phyloP scores from a whole-genome alignment of 1,140 invertebrate genomes.

The Drosophila miranda region DNA sequence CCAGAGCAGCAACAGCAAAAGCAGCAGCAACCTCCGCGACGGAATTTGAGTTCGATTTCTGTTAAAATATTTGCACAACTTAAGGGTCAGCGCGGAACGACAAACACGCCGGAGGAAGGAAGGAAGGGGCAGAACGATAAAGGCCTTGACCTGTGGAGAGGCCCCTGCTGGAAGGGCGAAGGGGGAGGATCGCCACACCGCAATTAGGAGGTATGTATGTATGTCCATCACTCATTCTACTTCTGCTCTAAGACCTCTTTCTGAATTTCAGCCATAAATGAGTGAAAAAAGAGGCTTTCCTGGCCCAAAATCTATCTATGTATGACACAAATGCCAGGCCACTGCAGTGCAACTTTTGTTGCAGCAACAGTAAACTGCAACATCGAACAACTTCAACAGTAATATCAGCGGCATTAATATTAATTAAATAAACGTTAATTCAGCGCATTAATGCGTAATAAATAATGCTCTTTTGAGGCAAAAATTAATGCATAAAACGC shows the following conservation, averaged over 20 bases:
- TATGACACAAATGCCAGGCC: slow-evolving; percentile 20
- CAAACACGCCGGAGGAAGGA: not conserved
- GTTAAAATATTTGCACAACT: slow-evolving; percentile 71
- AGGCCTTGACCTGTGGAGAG: not conserved
- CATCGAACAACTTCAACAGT: slow-evolving; percentile 15
- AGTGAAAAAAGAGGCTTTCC: no score
- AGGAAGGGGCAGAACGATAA: not conserved
- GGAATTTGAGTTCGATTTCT: slow-evolving; percentile 16
- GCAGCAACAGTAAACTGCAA: slow-evolving; percentile 26
- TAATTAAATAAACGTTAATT: slow-evolving; percentile 82
- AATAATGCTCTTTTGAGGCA: slow-evolving; percentile 77
- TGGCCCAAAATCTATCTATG: not conserved
- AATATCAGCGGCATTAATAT: slow-evolving; percentile 71
- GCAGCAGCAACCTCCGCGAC: slow-evolving; percentile 7
- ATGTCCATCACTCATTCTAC: no score
- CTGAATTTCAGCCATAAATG: no score
- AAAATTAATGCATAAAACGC: slow-evolving; percentile 81
- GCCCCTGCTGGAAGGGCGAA: slow-evolving; percentile 9
- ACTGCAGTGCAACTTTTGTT: slow-evolving; percentile 4
- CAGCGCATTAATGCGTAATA: slow-evolving; percentile 80
- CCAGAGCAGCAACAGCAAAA: slow-evolving; percentile 27
- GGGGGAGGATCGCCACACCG: not conserved
- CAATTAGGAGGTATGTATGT: no score
- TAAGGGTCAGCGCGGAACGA: slow-evolving; percentile 53
- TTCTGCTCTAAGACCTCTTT: no score